A percentile compares a stretch with the other conserved stretches of the same genome.
Evolutionary conservation across 2,113 vertebrate genomes (phyloP).

Genomic region (Albula glossodonta): DNA sequence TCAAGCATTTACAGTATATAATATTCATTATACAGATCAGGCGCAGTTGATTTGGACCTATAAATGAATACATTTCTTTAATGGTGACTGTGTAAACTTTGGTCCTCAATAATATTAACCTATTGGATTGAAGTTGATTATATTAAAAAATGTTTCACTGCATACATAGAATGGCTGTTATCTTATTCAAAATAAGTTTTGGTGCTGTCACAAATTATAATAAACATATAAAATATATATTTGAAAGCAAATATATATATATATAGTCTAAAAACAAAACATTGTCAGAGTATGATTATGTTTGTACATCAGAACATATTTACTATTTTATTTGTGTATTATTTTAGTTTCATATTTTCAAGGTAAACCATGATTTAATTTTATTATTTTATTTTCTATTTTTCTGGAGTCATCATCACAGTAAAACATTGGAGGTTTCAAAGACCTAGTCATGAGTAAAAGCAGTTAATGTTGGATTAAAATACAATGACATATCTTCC

Average conservation of each 20-base stretch:
- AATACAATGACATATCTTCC: constrained; percentile 1
- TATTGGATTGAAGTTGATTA: not conserved
- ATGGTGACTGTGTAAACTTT: too few species aligned
- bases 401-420: constrained; percentile 6
- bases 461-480: constrained; percentile 37
- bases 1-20: not conserved
- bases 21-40: not conserved
- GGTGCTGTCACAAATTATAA: not conserved
- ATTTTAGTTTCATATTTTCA: constrained; percentile 5
- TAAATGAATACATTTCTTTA: not conserved
- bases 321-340: not conserved
- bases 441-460: constrained; percentile 59
- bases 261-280: constrained; percentile 14
- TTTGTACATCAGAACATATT: not conserved
- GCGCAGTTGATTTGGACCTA: not conserved
- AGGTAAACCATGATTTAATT: not conserved
- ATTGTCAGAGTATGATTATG: not conserved
- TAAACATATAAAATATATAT: constrained; percentile 1
- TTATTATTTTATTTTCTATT: not conserved
- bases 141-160: not conserved
- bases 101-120: not conserved
- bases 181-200: not conserved
- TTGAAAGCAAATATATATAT: constrained; percentile 2
- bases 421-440: constrained; percentile 27
- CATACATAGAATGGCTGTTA: not conserved